Percentiles rank a stretch among this genome's conserved stretches.
Evolutionary conservation across 2,797 vertebrate genomes (phyloP).

Genomic region (Sebastes trivittatus): DNA sequence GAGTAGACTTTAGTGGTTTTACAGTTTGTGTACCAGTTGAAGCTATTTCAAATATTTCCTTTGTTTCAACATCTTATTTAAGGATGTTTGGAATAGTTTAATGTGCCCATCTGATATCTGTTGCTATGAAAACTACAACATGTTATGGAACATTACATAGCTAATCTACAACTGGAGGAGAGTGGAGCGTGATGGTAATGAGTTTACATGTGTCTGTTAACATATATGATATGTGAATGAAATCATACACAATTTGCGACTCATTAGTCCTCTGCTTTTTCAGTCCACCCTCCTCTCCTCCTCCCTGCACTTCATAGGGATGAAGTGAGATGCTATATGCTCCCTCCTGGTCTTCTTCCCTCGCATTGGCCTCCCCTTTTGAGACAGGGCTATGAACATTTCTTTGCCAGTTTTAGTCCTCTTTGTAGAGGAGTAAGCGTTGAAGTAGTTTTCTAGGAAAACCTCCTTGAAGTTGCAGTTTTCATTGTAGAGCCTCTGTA

Average conservation of each 20-base stretch:
- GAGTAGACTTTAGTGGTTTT: conserved; percentile 18
- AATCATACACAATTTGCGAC: conserved; percentile 10
- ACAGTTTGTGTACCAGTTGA: conserved; percentile 17
- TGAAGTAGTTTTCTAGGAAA: conserved; percentile 97
- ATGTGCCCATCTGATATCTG: conserved; percentile 12
- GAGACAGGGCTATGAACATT: conserved; percentile 97
- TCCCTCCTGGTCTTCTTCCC: conserved; percentile 95
- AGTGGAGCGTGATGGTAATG: conserved; percentile 42
- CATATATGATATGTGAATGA: conserved; percentile 43
- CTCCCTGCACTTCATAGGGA: conserved; percentile 93
- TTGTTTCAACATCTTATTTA: conserved; percentile 6
- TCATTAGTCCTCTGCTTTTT: conserved; percentile 33
- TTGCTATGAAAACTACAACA: conserved; percentile 22
- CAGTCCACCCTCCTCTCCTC: conserved; percentile 81
- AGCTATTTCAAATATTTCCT: conserved; percentile 28
- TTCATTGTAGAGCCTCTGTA: conserved; percentile 94
- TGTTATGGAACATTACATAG: conserved; percentile 27
- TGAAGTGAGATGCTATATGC: conserved; percentile 93
- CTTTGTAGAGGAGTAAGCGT: conserved; percentile 95
- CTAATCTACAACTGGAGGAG: conserved; percentile 39
- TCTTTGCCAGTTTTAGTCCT: conserved; percentile 91
- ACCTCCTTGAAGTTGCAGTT: conserved; percentile 98
- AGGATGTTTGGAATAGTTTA: background rate
- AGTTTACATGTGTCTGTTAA: conserved; percentile 55
- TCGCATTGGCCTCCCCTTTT: conserved; percentile 90